Evolutionary conservation across 2,888 invertebrate species (phyloP).

Genomic region (Hoplodrina ambigua): DNA sequence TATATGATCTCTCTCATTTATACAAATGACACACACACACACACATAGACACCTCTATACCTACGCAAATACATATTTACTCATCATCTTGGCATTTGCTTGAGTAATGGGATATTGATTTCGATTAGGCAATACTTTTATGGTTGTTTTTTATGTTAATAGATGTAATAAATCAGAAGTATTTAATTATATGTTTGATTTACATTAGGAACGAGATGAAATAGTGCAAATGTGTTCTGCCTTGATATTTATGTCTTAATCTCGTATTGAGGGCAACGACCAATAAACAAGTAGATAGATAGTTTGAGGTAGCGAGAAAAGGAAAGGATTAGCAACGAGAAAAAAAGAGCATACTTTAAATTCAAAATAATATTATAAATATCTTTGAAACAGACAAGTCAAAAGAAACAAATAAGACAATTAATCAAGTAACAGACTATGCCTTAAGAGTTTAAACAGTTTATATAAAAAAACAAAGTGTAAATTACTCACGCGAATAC

Average conservation of each 20-base stretch:
- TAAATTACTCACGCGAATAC: conserved; percentile 30
- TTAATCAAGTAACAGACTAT: neutral
- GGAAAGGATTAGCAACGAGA: neutral
- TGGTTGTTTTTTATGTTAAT: conserved; percentile 53
- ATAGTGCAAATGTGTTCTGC: conserved; percentile 48
- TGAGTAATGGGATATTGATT: conserved; percentile 62
- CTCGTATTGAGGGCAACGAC: conserved; percentile 9
- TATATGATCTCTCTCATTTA: conserved; percentile 45
- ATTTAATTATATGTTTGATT: conserved; percentile 56
- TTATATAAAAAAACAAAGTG: conserved; percentile 31
- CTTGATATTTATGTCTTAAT: conserved; percentile 55
- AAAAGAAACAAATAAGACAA: conserved; percentile 1
- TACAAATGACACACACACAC: conserved; percentile 46
- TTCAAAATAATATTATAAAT: neutral
- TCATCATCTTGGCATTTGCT: conserved; percentile 47
- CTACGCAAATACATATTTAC: conserved; percentile 60
- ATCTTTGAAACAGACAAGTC: neutral
- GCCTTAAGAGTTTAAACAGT: conserved; percentile 26
- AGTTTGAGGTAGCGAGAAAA: neutral
- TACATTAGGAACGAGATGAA: conserved; percentile 45
- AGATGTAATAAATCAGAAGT: conserved; percentile 54
- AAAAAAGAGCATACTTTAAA: neutral
- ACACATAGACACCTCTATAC: conserved; percentile 35
- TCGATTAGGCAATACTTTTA: conserved; percentile 59
- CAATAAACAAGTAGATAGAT: neutral